phyloP scores from a whole-genome alignment of 2,797 vertebrate species.

The Petrocephalus sullivani region DNA sequence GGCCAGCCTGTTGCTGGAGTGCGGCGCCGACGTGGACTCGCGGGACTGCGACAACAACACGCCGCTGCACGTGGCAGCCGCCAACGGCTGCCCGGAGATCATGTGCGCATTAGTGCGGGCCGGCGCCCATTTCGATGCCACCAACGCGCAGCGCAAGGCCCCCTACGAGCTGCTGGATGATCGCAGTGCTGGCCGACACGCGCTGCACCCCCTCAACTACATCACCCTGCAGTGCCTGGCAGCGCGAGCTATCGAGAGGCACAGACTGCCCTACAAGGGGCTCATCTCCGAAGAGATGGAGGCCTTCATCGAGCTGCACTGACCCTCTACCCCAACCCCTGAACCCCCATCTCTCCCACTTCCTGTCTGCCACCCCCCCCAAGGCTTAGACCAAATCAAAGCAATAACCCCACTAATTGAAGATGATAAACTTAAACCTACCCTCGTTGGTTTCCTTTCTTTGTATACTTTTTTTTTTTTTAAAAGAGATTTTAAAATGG shows the following conservation, averaged over 20 bases:
- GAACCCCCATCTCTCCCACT: slow-evolving; percentile 16
- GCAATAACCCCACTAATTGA: slow-evolving; percentile 51
- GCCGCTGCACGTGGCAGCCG: slow-evolving; percentile 81
- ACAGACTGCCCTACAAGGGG: slow-evolving; percentile 91
- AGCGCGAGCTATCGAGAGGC: slow-evolving; percentile 81
- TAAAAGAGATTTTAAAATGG: slow-evolving; percentile 11
- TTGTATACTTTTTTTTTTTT: slow-evolving; percentile 22
- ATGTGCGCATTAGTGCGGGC: slow-evolving; percentile 81
- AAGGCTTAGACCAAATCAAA: slow-evolving; percentile 48
- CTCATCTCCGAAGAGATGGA: slow-evolving; percentile 91
- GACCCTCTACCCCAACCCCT: slow-evolving; percentile 39
- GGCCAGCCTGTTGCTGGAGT: slow-evolving; percentile 78
- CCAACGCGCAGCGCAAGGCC: slow-evolving; percentile 83
- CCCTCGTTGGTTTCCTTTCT: slow-evolving; percentile 32
- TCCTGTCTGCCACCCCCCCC: background rate
- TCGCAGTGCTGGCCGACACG: slow-evolving; percentile 74
- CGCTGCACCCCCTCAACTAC: slow-evolving; percentile 82
- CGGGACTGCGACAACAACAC: slow-evolving; percentile 94
- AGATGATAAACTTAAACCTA: slow-evolving; percentile 28
- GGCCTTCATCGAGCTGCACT: slow-evolving; percentile 92
- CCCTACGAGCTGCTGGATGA: slow-evolving; percentile 86
- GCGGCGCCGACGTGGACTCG: slow-evolving; percentile 84
- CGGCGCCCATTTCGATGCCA: slow-evolving; percentile 86
- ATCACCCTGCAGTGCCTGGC: slow-evolving; percentile 95
- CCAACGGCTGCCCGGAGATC: slow-evolving; percentile 77